These are phyloP conservation scores for Epizoanthus fatuus DNA, from an alignment of 92 coral and sea anemone species.

Conservation along the genomic window DNA sequence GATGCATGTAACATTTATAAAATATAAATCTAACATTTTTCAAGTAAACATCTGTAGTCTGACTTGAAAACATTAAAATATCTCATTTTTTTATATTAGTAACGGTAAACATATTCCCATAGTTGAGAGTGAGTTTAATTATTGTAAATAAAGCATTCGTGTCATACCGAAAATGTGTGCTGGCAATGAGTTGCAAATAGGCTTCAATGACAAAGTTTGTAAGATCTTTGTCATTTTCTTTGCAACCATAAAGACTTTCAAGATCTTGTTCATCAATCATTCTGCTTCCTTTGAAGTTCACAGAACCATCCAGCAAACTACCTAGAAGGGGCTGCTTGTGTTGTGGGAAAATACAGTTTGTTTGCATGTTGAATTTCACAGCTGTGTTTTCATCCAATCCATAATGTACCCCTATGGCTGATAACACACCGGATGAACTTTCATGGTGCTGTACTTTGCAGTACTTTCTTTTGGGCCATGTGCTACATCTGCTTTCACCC, in stretches of 20 bases:
- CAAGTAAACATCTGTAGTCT: too few relatives aligned
- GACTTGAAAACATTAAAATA: too few relatives aligned
- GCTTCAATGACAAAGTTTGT: slow-evolving; percentile 56
- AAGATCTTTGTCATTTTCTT: slow-evolving; percentile 28
- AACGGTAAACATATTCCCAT: too few relatives aligned
- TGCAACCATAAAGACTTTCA: slow-evolving; percentile 22
- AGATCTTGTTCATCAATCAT: slow-evolving; percentile 43
- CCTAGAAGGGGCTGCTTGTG: slow-evolving; percentile 55
- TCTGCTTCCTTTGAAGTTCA: slow-evolving; percentile 28
- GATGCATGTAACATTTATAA: too few relatives aligned
- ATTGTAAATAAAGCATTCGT: too few relatives aligned
- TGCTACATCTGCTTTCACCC: too few relatives aligned
- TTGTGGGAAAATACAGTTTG: slow-evolving; percentile 35
- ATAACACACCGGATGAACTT: too few relatives aligned
- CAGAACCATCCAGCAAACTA: slow-evolving; percentile 61
- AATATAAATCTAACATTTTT: too few relatives aligned
- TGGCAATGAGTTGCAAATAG: slow-evolving; percentile 31
- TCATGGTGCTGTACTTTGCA: too few relatives aligned
- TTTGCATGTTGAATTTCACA: slow-evolving; percentile 18
- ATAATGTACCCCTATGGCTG: slow-evolving; percentile 10
- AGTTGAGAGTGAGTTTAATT: too few relatives aligned
- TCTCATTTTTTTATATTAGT: too few relatives aligned
- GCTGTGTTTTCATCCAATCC: slow-evolving; percentile 27
- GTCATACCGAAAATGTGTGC: not conserved
- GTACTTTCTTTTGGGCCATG: too few relatives aligned